Percentiles rank a stretch among this genome's conserved stretches.
phyloP scores from a whole-genome alignment of 2,113 vertebrate genomes.

The Etheostoma spectabile region DNA sequence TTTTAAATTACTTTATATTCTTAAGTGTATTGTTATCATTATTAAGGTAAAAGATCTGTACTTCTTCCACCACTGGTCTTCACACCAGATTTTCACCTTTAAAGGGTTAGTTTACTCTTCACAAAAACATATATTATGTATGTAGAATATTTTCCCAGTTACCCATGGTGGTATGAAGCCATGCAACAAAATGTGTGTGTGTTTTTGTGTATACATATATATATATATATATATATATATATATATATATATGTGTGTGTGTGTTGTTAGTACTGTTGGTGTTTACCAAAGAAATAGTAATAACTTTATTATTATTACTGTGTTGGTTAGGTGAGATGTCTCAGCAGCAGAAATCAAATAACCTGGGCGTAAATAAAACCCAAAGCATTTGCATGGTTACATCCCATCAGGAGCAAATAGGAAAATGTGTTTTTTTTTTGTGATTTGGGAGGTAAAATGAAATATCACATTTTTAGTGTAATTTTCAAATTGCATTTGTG shows the following conservation, averaged over 20 bases:
- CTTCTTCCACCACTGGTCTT: background rate
- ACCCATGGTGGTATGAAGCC: background rate
- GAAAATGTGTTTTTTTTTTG: too few species aligned
- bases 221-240: too few species aligned
- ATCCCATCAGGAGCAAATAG: background rate
- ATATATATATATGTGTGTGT: background rate
- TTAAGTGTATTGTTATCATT: too few species aligned
- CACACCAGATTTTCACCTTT: background rate
- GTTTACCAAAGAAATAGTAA: background rate
- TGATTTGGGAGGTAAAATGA: background rate
- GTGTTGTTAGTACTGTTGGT: background rate
- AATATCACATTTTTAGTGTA: background rate
- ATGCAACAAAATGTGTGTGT: background rate
- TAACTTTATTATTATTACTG: background rate
- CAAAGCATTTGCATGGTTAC: background rate
- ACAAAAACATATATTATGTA: too few species aligned
- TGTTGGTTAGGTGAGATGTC: background rate
- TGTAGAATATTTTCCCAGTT: background rate
- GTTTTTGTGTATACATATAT: too few species aligned
- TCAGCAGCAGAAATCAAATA: background rate
- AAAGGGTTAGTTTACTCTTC: background rate
- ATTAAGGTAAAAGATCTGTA: background rate
- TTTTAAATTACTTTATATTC: too few species aligned
- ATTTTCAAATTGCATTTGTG: background rate
- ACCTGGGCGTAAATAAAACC: background rate